Base-by-base conservation (phyloP, 2,797 vertebrate species). In the Liasis olivaceus region DNA sequence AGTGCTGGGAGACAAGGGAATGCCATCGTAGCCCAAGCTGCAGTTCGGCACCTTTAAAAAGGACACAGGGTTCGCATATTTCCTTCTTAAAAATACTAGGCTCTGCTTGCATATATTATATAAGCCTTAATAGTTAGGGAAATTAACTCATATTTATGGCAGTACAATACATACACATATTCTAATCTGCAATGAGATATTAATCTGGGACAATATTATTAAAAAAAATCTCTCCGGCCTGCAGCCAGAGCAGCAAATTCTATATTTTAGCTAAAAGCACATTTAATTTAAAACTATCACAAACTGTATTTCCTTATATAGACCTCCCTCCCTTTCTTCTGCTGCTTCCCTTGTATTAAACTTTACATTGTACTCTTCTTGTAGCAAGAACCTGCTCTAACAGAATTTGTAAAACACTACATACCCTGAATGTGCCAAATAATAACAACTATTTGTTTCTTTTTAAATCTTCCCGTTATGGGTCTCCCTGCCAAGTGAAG, bases 41-140 rank as follows among this genome's bases (percentile, higher is more conserved):
- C 42, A 42, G 42, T 42, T 42, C 42, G 3, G 42, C 42, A 42
- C 42, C 42, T 42, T 42, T 42, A 42, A 42, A 42, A 42, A 0
- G 2, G 42, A 42, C 42, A 42, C 42, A 42, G 42, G 42, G 42
- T 42, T 42, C 42, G 42, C 42, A 42, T 42, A 42, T 42, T 42
- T 42, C 42, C 42, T 42, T 42, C 42, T 42, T 54, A 54, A 54
- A 54, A 54, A 54, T 54, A 54, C 51, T 54, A 54, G 51, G 51
- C 51, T 54, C 51, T 54, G 87, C 85, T 14, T 63, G 86, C 64
- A 93, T n/a, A 1, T 0, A 6, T 0, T 0, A 59, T 26, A 81
- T 42, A 88, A 92, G 6, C 1, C 3, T 7, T 0, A 26, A 58
- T 77, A 42, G 31, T 42, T 77, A 20, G 22, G 20, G 36, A 77